phyloP scores from a whole-genome alignment of 2,797 vertebrate species.

The Coracias cyanogaster region DNA sequence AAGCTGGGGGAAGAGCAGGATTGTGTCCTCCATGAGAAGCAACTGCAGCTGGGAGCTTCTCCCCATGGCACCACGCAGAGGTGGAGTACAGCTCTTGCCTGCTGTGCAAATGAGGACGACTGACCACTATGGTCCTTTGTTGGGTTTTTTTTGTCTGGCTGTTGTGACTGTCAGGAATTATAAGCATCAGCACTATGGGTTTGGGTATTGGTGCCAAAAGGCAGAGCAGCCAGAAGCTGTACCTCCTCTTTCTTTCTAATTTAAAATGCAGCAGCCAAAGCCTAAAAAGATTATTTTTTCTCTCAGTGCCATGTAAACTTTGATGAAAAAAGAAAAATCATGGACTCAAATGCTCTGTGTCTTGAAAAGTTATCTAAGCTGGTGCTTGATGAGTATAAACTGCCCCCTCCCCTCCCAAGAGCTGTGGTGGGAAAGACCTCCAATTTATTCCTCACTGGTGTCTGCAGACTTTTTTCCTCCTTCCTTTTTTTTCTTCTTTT shows the following conservation, averaged over 20 bases:
- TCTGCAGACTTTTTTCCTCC: neutral
- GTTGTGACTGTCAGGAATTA: neutral
- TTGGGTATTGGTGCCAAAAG: neutral
- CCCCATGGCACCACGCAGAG: neutral
- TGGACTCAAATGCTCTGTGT: neutral
- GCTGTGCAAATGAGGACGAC: neutral
- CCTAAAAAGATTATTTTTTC: neutral
- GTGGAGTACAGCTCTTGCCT: accelerated
- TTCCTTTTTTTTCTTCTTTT: neutral
- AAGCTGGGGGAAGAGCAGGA: neutral
- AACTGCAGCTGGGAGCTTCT: neutral
- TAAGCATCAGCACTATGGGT: neutral
- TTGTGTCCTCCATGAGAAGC: neutral
- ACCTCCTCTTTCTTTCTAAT: neutral
- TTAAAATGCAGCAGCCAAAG: neutral
- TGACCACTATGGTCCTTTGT: neutral
- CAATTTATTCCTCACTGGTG: neutral
- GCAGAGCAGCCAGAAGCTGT: neutral
- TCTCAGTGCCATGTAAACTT: neutral
- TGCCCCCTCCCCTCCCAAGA: neutral
- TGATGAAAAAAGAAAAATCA: neutral
- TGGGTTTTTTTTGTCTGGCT: neutral
- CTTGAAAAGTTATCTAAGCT: neutral
- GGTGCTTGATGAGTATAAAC: neutral
- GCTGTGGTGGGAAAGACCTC: neutral